Evolutionary conservation across 2,797 vertebrate genomes (phyloP), one percentile per base, ranked within the genome.

Genomic region (Gambelia wislizenii): DNA sequence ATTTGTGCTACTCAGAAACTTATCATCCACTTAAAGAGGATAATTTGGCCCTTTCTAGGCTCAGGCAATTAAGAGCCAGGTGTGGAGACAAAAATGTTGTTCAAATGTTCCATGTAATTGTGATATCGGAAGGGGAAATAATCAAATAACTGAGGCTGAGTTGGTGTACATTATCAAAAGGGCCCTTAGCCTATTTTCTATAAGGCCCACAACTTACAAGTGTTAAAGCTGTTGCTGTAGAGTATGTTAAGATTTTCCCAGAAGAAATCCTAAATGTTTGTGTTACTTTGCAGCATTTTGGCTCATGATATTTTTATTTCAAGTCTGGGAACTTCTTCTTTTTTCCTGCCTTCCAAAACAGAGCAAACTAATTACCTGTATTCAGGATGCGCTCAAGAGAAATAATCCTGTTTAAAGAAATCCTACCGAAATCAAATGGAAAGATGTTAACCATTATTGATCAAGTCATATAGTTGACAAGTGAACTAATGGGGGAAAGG

Each of bases 401-500:
- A 93, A 91, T 91, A 82, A 87, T 81, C 52, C 44, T 90, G 76
- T 91, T 92, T 88, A 92, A 92, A 91, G 84, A 88, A 33, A 82
- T 85, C 81, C 88, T 91, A 89, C 86, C 79, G 87, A 93, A 92
- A 92, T 87, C 69, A 81, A 88, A 93, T 84, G 85, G 85, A 86
- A 80, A 59, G 89, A 80, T 44, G 56, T 88, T 85, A 67, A 36
- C 89, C 85, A 42, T 81, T 76, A 89, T 87, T 83, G 86, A 95
- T 72, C 83, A 88, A 87, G n/a, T 92, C 39, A 86, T 89, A 33
- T 44, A 87, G 61, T 49, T 82, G 86, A 80, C 44, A 47, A 36
- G 39, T 85, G 88, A 91, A 78, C 84, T 75, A 78, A 85, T 86
- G 33, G 82, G 85, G 18, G 78, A 93, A 89, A 54, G 89, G 87